Percentiles rank a stretch among this genome's conserved stretches.
These are phyloP conservation scores for Nannobrachium achirus DNA, from an alignment of 2,113 vertebrate genomes.

Conservation along the genomic window DNA sequence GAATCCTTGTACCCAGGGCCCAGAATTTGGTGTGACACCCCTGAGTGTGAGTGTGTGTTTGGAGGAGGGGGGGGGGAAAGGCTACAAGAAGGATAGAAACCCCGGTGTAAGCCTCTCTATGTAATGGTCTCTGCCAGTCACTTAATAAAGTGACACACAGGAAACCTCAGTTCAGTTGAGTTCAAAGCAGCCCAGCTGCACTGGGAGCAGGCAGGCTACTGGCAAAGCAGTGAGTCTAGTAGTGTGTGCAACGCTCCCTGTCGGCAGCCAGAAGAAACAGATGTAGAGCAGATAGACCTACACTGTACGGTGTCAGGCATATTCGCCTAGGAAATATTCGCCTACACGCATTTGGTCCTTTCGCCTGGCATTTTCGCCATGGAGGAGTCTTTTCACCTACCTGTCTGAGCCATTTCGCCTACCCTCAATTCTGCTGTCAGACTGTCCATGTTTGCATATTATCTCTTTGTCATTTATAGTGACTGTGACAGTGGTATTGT, in stretches of 20 bases:
- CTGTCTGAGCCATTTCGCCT: too few relatives aligned
- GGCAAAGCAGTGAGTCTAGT: constrained; percentile 43
- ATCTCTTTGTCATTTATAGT: too few relatives aligned
- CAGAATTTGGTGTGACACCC: too few relatives aligned
- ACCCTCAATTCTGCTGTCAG: too few relatives aligned
- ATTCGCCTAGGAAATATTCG: too few relatives aligned
- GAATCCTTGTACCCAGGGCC: too few relatives aligned
- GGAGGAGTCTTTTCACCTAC: too few relatives aligned
- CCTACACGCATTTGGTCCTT: too few relatives aligned
- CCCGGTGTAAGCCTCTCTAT: constrained; percentile 3
- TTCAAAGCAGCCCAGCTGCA: constrained; percentile 65
- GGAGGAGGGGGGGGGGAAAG: constrained; percentile 19
- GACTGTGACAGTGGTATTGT: too few relatives aligned
- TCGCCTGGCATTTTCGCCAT: too few relatives aligned
- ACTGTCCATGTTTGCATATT: too few relatives aligned
- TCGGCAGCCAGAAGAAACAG: constrained; percentile 74
- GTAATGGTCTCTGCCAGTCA: constrained; percentile 25
- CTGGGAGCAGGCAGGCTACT: constrained; percentile 38
- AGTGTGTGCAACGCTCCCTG: constrained; percentile 80
- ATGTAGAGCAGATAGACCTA: background rate
- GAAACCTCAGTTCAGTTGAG: constrained; percentile 66
- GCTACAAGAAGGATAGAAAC: constrained; percentile 18
- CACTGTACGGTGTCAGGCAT: too few relatives aligned
- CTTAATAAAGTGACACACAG: constrained; percentile 45
- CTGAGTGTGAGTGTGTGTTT: constrained; percentile 5